Evolutionary conservation across 2,797 vertebrate genomes (phyloP), one percentile per base, ranked within the genome.

Genomic region (Acanthurus tractus): DNA sequence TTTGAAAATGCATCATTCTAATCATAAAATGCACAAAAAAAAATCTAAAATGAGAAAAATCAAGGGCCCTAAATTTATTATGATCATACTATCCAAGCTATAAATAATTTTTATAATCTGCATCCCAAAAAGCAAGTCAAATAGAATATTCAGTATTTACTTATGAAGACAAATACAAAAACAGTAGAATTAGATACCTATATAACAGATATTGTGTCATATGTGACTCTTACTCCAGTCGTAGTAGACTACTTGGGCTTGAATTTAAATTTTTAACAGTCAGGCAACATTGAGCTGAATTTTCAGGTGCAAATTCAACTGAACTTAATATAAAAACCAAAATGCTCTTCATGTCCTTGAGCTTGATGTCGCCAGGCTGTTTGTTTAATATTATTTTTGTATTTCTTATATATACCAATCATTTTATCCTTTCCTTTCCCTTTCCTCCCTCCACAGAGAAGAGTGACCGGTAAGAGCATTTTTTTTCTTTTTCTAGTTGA

Each of bases 401-500:
- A 40, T 56, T 17, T 34, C 6, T 48, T 11, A 42, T 5, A 13
- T 61, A 29, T 29, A 58, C 9, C 7, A n/a, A 34, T 0, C 8
- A n/a, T 29, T 40, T 44, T 2, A 54, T 63, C 23, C 3, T 11
- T 15, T 50, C 1, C 22, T 17, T 84, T 74, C 61, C 12, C 4
- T 58, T 86, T 76, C 22, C 65, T 75, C 17, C 11, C 7, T 76
- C 64, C 22, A 83, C 91, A 96, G 95, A 86, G 54, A 91, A 84
- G 49, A 73, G 5, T 6, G 81, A 94, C 76, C 93, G 88, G 96
- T 96, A 91, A 93, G 94, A 81, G 0, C 18, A 42, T 65, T 86
- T 68, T 65, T 13, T 29, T 63, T 73, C 61, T 22, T 18, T 13
- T 20, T 53, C 1, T 22, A 20, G 20, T 57, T 0, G 3, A 49